These are phyloP conservation scores for Nasonia oneida DNA, from an alignment of 2,888 invertebrate genomes.

Conservation along the genomic window DNA sequence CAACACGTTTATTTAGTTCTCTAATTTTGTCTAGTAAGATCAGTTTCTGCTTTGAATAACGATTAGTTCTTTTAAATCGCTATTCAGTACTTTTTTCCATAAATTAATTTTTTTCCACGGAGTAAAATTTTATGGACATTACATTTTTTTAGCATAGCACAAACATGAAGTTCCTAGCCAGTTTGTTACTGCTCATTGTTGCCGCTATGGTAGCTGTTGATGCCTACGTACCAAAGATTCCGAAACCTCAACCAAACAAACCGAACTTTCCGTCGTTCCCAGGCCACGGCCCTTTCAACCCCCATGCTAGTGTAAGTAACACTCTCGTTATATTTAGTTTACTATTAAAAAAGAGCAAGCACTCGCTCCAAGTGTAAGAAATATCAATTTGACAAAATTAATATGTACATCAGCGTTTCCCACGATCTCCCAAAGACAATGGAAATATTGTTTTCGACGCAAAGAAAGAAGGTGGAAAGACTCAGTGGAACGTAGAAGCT, in stretches of 20 bases:
- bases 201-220: background rate
- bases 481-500: conserved; percentile 39
- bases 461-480: conserved; percentile 42
- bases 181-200: background rate
- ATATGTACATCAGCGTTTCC: conserved; percentile 18
- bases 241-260: conserved; percentile 23
- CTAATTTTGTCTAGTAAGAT: too few species aligned
- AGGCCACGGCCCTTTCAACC: conserved; percentile 39
- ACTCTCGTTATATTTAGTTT: background rate
- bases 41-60: too few species aligned
- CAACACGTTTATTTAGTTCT: background rate
- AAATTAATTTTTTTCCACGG: too few species aligned
- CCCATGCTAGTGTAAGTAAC: conserved; percentile 8
- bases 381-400: background rate
- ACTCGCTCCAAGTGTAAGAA: background rate
- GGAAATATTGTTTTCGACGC: background rate
- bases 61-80: too few species aligned
- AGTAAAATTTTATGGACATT: too few species aligned
- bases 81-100: too few species aligned
- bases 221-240: conserved; percentile 16
- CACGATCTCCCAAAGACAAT: conserved; percentile 34
- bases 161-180: conserved; percentile 31
- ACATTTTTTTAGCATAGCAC: background rate
- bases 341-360: background rate
- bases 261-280: conserved; percentile 4